These are phyloP conservation scores for Xiphias gladius DNA, from an alignment of 2,113 vertebrate genomes.

Conservation along the genomic window DNA sequence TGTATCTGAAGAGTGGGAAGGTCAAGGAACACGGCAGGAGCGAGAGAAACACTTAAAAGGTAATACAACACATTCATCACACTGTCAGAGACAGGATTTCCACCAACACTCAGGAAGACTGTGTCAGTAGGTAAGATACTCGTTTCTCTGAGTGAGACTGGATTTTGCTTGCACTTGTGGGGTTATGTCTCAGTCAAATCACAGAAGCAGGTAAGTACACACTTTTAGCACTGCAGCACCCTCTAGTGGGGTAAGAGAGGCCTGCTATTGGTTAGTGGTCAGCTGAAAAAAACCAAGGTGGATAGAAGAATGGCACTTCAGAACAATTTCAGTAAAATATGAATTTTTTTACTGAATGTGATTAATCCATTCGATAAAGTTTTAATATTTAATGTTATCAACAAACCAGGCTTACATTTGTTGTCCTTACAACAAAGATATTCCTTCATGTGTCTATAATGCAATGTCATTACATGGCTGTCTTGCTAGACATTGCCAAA, in stretches of 20 bases:
- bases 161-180: not conserved
- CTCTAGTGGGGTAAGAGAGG: slow-evolving; percentile 47
- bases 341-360: not conserved
- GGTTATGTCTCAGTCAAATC: not conserved
- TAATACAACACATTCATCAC: not conserved
- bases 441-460: not conserved
- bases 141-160: not conserved
- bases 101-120: not conserved
- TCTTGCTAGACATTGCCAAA: no score
- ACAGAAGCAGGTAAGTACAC: not conserved
- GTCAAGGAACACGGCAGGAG: slow-evolving; percentile 88
- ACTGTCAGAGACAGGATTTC: not conserved
- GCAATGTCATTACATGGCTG: no score
- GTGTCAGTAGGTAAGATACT: no score
- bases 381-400: slow-evolving; percentile 14
- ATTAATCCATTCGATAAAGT: not conserved
- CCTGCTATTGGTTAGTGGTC: not conserved
- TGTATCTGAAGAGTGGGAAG: slow-evolving; percentile 88
- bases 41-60: not conserved
- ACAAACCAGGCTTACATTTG: not conserved
- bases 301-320: not conserved
- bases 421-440: not conserved
- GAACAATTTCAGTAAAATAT: not conserved
- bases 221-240: slow-evolving; percentile 17
- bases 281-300: not conserved